Conservation (phyloP, 2,888 invertebrate species). For the Emmelina monodactyla region DNA sequence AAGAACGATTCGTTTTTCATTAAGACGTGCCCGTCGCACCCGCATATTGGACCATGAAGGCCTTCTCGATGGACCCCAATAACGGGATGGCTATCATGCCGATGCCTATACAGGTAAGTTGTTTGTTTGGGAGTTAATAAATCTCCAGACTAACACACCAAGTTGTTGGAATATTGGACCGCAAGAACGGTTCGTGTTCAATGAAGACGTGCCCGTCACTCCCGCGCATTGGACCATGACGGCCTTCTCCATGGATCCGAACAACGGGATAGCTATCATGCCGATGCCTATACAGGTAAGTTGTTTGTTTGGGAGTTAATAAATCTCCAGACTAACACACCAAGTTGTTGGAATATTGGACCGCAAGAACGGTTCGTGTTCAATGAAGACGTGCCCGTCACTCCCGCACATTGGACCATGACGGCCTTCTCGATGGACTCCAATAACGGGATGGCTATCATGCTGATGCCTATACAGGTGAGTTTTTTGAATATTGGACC, state of each 20-base stretch:
- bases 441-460: slow-evolving; percentile 88
- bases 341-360: too few relatives aligned
- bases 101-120: slow-evolving; percentile 74
- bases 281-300: too few relatives aligned
- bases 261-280: too few relatives aligned
- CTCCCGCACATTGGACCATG: slow-evolving; percentile 91
- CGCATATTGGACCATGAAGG: slow-evolving; percentile 92
- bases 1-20: slow-evolving; percentile 87
- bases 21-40: slow-evolving; percentile 83
- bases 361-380: slow-evolving; percentile 90
- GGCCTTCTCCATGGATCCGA: too few relatives aligned
- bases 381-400: slow-evolving; percentile 81
- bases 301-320: too few relatives aligned
- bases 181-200: slow-evolving; percentile 88
- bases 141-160: too few relatives aligned
- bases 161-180: too few relatives aligned
- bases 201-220: slow-evolving; percentile 79
- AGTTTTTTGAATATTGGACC: too few relatives aligned
- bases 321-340: too few relatives aligned
- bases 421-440: slow-evolving; percentile 92
- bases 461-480: slow-evolving; percentile 79
- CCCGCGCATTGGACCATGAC: slow-evolving; percentile 95
- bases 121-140: too few relatives aligned
- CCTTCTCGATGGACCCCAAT: slow-evolving; percentile 87
- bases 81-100: slow-evolving; percentile 91